Base-by-base conservation (phyloP, 2,113 vertebrate genomes). In the Labeo rohita region DNA sequence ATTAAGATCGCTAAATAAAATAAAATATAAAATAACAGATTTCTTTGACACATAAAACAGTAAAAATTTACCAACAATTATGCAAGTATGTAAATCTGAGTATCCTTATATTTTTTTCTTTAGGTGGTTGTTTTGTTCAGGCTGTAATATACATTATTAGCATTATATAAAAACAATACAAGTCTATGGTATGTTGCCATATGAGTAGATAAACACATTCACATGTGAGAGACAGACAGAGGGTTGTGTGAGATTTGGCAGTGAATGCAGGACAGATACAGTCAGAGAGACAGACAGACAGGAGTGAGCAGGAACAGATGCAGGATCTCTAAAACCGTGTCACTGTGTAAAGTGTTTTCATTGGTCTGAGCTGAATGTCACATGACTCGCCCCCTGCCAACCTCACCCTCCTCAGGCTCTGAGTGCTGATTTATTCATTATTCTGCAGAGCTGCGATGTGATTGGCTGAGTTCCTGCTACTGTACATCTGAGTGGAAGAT, bases 141-240 rank as follows among this genome's bases (percentile, higher is more conserved):
- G 59, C 21, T 61, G n/a, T 61, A 61, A n/a, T n/a, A 1, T 61
- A 21, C 56, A 61, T 3, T 9, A n/a, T 21, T 59, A 59, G 21
- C 56, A 21, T 59, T 8, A 59, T 21, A 59, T 8, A 59, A 8
- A 21, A 21, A 21, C 18, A 59, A 59, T 21, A 21, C 6, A 3
- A 59, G 59, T 63, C 9, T 11, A 23, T 63, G 59, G 23, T 2
- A 23, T 23, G 61, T 23, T 0, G 10, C n/a, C 61, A 23, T 63
- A 65, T 28, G 4, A 65, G 61, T 9, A 65, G 61, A 28, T 28
- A 12, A 65, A 65, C 61, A 12, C 10, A 8, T 23, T 63, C 2
- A 28, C n/a, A 28, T 28, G 61, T 65, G 66, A 83, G 80, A 87
- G 59, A 83, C 80, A 87, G 73, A 84, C 61, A 87, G 85, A 63